Evolutionary conservation across 2,888 invertebrate species (phyloP), one percentile per base, ranked within the genome.

Genomic region (Heliconius cydno): DNA sequence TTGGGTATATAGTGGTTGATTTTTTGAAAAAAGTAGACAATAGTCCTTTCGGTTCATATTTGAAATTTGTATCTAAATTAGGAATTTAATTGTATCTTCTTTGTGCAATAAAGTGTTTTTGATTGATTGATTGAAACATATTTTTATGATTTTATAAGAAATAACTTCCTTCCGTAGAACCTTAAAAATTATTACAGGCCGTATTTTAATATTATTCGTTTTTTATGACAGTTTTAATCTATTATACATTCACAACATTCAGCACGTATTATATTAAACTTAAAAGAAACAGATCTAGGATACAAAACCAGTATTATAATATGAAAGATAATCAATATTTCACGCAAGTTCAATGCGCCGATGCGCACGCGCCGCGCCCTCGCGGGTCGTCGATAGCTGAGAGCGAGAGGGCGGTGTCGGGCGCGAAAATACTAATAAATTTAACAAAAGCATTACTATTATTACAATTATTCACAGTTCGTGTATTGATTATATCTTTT

Each of bases 311-410:
- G 19, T 65, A 34, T 77, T 52, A 10, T n/a, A 60, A 34, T 63
- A 66, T 65, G 68, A 77, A 71, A 60, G 71, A 70, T 78, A 70
- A 57, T 77, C 65, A 77, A 75, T 68, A 77, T 81, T 73, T 81
- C 77, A 79, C 82, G 79, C 80, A 80, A 80, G 83, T 83, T 80
- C 79, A 85, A 84, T 86, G 86, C 85, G 85, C 84, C 85, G 85
- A 81, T 82, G 85, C 85, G 85, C 83, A 81, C 82, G 78, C 82
- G 83, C 83, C 83, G 84, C 82, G 80, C 82, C 80, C 81, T 66
- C 78, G 81, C 77, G 66, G 74, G 60, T 65, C 78, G 78, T 72
- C 81, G 78, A 82, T 82, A 82, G 73, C 77, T 77, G 66, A 81
- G 81, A 85, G 82, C 85, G 84, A 83, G 84, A 83, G 83, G 86